Base-by-base conservation (phyloP, 2,797 vertebrate species). In the Dipus sagitta region DNA sequence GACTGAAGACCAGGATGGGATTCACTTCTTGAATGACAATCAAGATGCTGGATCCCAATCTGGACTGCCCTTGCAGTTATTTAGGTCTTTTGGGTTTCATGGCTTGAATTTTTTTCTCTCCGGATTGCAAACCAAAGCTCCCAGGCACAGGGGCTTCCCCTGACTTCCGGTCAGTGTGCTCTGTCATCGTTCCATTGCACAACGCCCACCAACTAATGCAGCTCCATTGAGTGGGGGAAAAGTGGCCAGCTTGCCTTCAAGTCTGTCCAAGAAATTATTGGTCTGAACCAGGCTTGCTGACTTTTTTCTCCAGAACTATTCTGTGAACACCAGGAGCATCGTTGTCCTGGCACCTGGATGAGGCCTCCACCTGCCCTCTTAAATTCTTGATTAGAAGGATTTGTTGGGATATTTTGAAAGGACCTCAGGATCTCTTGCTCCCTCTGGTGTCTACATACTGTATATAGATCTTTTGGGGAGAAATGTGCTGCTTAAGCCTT, bases 231-330 rank as follows among this genome's bases (percentile, higher is more conserved):
- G 21, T 10, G n/a, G 54, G 94, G 72, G 38, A 38, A 32, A 68
- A 94, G 72, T 10, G 70, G 72, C 62, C 60, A 75, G 9, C 74
- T 64, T 68, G 34, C 88, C 89, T 83, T 79, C 70, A 34, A 18
- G 23, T 34, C 24, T 67, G 54, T 21, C 28, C 47, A 28, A n/a
- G 38, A 85, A 60, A 17, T 24, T 2, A 0, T 15, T n/a, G 12
- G 13, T 14, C 79, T 84, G 47, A 3, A 0, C 0, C 9, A 23
- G n/a, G 11, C 28, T n/a, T 88, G 14, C 34, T 30, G 15, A 54
- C 52, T 21, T 2, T 0, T 13, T 3, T 34, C 26, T 28, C 32
- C 30, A 5, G 38, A 30, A 14, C 14, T 3, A 1, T 28, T 34
- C 9, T 20, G 34, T 13, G 58, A 75, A 77, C 1, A 28, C 30